phyloP scores from a whole-genome alignment of 2,797 vertebrate genomes.

The Chrysocyon brachyurus region DNA sequence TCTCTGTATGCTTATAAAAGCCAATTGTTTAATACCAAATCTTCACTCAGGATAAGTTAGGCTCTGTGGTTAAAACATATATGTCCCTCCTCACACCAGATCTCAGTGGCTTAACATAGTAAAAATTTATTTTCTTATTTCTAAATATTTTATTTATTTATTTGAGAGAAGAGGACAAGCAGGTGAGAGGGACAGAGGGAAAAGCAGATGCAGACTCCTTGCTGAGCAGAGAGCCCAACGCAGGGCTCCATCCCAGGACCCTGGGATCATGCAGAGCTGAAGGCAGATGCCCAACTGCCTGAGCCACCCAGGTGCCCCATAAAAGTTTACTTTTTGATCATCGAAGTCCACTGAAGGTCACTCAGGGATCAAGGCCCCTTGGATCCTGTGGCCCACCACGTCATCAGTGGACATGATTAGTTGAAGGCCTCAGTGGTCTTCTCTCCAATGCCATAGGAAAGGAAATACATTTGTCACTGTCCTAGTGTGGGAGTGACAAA shows the following conservation, averaged over 20 bases:
- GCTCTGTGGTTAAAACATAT: neutral
- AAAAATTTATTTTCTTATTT: neutral
- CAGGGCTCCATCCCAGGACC: no score
- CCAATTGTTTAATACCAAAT: neutral
- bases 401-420: neutral
- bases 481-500: neutral
- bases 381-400: neutral
- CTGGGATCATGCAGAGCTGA: no score
- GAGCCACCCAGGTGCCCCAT: no score
- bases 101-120: neutral
- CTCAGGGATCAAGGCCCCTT: neutral
- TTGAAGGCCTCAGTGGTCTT: neutral
- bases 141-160: no score
- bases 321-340: neutral
- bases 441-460: neutral
- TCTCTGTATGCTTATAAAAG: neutral
- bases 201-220: no score
- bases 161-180: no score
- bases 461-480: neutral
- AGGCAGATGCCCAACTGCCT: no score
- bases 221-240: no score
- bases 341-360: neutral
- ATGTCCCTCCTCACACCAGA: neutral
- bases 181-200: no score
- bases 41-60: neutral